These are phyloP conservation scores for Platycnemis pennipes DNA, from an alignment of 2,888 invertebrate species.

Conservation along the genomic window DNA sequence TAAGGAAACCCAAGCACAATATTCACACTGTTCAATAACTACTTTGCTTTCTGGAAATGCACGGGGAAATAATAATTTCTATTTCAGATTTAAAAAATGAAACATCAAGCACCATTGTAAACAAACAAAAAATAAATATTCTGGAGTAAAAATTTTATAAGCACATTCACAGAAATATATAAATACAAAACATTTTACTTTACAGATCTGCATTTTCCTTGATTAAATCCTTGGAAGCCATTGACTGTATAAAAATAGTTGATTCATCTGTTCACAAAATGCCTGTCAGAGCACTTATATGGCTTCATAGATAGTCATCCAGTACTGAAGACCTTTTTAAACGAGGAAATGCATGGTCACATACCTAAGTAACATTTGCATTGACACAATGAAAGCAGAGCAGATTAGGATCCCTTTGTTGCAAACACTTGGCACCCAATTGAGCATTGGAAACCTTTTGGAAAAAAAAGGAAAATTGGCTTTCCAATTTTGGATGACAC, in stretches of 20 bases:
- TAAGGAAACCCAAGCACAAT: slow-evolving; percentile 36
- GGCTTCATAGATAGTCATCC: slow-evolving; percentile 11
- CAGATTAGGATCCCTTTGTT: background rate
- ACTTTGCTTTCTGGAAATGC: slow-evolving; percentile 10
- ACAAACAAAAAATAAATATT: slow-evolving; percentile 65
- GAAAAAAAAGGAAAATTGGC: background rate
- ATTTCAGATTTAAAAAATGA: slow-evolving; percentile 51
- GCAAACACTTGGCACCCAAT: slow-evolving; percentile 34
- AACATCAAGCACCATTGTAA: slow-evolving; percentile 67
- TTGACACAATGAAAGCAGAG: slow-evolving; percentile 55
- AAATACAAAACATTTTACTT: slow-evolving; percentile 60
- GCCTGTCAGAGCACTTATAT: slow-evolving; percentile 32
- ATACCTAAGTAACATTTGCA: slow-evolving; percentile 49
- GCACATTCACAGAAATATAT: slow-evolving; percentile 66
- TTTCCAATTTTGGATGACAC: background rate
- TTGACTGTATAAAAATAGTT: slow-evolving; percentile 59
- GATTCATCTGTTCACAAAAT: slow-evolving; percentile 59
- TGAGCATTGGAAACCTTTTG: slow-evolving; percentile 37
- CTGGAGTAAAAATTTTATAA: slow-evolving; percentile 56
- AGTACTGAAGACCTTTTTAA: slow-evolving; percentile 3
- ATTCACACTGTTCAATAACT: slow-evolving; percentile 50
- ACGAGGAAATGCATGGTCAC: slow-evolving; percentile 51
- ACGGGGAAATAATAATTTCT: slow-evolving; percentile 25
- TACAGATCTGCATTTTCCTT: slow-evolving; percentile 65
- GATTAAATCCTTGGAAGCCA: slow-evolving; percentile 23